Evolutionary conservation across 2,797 vertebrate species (phyloP).

Genomic region (Lagocephalus sceleratus): DNA sequence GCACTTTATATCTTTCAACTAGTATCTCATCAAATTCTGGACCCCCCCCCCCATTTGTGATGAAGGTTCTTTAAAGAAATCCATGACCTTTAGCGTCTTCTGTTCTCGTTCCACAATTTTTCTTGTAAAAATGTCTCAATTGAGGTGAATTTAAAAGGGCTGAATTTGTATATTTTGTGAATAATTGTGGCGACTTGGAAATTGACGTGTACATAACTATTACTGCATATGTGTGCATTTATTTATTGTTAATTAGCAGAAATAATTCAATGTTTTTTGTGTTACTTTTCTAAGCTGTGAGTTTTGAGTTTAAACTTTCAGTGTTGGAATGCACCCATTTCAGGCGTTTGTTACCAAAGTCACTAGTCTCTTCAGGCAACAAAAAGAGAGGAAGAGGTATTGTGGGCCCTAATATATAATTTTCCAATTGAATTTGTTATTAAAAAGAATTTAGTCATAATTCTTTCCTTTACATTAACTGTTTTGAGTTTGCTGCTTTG

Average conservation of each 20-base stretch:
- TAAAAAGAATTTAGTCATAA: too few relatives aligned
- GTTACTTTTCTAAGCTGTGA: too few relatives aligned
- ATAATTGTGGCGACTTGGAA: constrained; percentile 47
- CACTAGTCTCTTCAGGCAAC: too few relatives aligned
- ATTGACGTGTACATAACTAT: constrained; percentile 59
- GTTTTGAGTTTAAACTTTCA: too few relatives aligned
- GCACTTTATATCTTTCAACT: constrained; percentile 41
- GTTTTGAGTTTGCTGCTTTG: too few relatives aligned
- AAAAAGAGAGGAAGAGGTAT: too few relatives aligned
- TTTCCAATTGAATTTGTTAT: too few relatives aligned
- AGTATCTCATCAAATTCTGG: background rate
- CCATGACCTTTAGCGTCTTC: background rate
- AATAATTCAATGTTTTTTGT: background rate
- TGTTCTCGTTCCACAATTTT: background rate
- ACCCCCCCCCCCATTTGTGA: too few relatives aligned
- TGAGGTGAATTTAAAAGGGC: constrained; percentile 52
- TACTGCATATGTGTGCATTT: constrained; percentile 34
- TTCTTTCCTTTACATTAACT: too few relatives aligned
- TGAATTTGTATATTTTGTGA: constrained; percentile 65
- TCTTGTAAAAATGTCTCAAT: constrained; percentile 1
- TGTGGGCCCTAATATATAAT: too few relatives aligned
- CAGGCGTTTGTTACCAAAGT: too few relatives aligned
- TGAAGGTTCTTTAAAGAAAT: constrained; percentile 11
- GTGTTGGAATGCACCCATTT: too few relatives aligned
- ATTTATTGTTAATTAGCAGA: constrained; percentile 39